Base-by-base conservation (phyloP, 1,140 invertebrate genomes). In the Mylabris phalerata region DNA sequence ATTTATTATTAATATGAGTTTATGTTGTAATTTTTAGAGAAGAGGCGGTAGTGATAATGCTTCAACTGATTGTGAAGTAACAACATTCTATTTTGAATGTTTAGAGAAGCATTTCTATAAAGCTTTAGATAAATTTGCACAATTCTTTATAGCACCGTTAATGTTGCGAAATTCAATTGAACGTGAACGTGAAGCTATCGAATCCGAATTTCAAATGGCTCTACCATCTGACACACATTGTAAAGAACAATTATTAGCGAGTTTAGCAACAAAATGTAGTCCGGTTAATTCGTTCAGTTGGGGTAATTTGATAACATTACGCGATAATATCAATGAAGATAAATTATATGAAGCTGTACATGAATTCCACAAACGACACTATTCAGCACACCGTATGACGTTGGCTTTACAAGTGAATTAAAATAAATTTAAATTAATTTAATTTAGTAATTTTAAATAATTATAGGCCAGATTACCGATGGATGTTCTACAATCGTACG, bases 361-460 rank as follows among this genome's bases (percentile, higher is more conserved):
- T 59, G 83, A 90, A 50, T 95, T 95, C 70, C 80, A 89, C 51
- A 78, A 82, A 63, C 75, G 85, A 42, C 88, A 93, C 74, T 98
- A 98, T 68, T 90, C 89, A 25, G 89, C 91, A 4, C 87, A 95
- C 68, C 78, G 92, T 57, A 96, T 97, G 92, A 92, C 84, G 41
- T 69, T 96, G 3, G 84, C 88, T 60, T 79, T 97, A 43, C 82
- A 92, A 72, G 82, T 84, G 54, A 3, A 47, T 48, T 55, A 45
- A 58, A 19, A 19, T 19, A 19, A 19, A 19, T 19, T 39, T 40
- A 10, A 10, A 9, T 49, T 57, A 27, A 4, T 25, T 19, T 9
- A 11, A 25, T 40, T 32, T 19, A 13, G 9, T 25, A 5, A 25
- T 41, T 42, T 25, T 6, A 41, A 9, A 24, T 13, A 47, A 49